A percentile compares a stretch with the other conserved stretches of the same genome.
Evolutionary conservation across 2,113 vertebrate species (phyloP).

Genomic region (Salvator merianae): DNA sequence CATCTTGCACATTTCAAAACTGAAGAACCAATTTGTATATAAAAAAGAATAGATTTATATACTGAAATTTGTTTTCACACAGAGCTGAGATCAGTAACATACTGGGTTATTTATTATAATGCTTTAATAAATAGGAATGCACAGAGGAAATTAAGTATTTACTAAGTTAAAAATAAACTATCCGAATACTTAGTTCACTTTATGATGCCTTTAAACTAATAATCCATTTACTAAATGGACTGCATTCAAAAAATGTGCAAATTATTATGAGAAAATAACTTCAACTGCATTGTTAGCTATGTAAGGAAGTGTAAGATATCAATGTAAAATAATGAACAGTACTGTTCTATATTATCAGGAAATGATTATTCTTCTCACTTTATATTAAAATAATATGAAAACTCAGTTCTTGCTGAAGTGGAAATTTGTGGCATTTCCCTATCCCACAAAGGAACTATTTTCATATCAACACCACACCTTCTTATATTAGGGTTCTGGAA

Average conservation of each 20-base stretch:
- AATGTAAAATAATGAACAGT: background rate
- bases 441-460: background rate
- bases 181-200: background rate
- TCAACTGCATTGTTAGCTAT: background rate
- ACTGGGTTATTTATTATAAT: background rate
- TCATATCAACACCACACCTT: background rate
- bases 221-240: background rate
- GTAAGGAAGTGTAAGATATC: background rate
- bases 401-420: background rate
- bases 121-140: background rate
- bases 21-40: background rate
- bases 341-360: background rate
- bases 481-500: background rate
- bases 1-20: conserved; percentile 21
- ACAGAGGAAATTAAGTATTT: no score
- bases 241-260: background rate
- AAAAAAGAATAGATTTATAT: background rate
- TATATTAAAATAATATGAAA: background rate
- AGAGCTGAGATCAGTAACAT: background rate
- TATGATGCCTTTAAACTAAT: background rate
- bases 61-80: background rate
- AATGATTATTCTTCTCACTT: background rate
- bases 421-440: background rate
- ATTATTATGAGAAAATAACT: background rate
- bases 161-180: background rate